phyloP scores from a whole-genome alignment of 2,113 vertebrate genomes.

The Sphaerodactylus townsendi region DNA sequence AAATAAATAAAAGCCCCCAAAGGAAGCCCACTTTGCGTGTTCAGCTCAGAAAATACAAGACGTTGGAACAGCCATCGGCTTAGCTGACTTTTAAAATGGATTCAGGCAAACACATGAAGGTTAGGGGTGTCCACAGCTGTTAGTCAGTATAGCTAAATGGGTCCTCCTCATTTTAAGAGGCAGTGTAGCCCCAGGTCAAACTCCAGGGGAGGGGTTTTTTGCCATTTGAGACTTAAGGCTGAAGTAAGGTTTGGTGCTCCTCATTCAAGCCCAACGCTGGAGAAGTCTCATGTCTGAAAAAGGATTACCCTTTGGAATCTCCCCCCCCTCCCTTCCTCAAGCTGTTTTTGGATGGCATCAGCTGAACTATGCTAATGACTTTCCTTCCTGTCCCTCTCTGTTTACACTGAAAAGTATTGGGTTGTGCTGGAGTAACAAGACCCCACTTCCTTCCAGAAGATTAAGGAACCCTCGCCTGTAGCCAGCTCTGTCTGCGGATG shows the following conservation, averaged over 20 bases:
- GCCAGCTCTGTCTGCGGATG: background rate
- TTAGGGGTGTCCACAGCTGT: background rate
- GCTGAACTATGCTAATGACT: slow-evolving; percentile 65
- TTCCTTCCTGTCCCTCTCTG: slow-evolving; percentile 69
- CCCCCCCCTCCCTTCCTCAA: background rate
- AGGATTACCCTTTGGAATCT: slow-evolving; percentile 22
- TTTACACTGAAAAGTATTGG: slow-evolving; percentile 65
- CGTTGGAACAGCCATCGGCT: background rate
- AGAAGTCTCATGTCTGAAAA: slow-evolving; percentile 4
- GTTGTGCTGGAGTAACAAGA: slow-evolving; percentile 63
- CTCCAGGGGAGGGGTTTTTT: background rate
- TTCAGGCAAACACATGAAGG: background rate
- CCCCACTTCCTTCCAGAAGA: slow-evolving; percentile 76
- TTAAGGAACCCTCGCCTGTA: slow-evolving; percentile 67
- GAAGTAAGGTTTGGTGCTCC: background rate
- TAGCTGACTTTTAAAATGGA: background rate
- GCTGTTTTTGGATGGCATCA: slow-evolving; percentile 54
- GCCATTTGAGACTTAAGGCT: background rate
- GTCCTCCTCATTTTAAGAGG: background rate
- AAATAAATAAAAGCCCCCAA: background rate
- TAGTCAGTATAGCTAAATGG: background rate
- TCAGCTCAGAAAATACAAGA: background rate
- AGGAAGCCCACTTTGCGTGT: background rate
- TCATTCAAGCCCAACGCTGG: background rate
- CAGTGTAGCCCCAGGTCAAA: background rate